phyloP scores from a whole-genome alignment of 2,888 invertebrate genomes.

The Busseola fusca region DNA sequence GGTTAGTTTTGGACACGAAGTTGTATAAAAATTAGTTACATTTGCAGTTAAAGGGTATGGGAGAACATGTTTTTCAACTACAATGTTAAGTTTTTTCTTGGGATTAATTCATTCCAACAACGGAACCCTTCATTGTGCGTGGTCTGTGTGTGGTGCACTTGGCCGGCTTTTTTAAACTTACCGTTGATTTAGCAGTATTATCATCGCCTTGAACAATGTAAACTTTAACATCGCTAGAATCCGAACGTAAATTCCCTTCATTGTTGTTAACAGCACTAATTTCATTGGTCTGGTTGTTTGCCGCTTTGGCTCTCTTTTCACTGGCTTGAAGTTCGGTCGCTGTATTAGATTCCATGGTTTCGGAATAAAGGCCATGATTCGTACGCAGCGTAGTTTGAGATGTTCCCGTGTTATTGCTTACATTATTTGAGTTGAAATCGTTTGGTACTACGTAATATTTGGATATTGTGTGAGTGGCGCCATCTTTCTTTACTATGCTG shows the following conservation, averaged over 20 bases:
- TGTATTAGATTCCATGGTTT: background rate
- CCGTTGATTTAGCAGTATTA: background rate
- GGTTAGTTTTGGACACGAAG: no score
- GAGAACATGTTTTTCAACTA: no score
- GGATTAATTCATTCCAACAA: no score
- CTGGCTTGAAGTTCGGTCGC: background rate
- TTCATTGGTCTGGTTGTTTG: background rate
- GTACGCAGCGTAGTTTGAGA: background rate
- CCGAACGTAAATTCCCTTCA: background rate
- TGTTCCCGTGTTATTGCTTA: background rate
- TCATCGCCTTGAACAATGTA: background rate
- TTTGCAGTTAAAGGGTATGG: no score
- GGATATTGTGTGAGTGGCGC: constrained; percentile 42
- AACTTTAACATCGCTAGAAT: background rate
- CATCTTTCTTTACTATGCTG: constrained; percentile 43
- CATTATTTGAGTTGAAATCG: constrained; percentile 11
- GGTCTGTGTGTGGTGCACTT: no score
- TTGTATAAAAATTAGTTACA: no score
- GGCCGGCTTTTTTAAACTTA: constrained; percentile 14
- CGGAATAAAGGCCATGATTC: background rate
- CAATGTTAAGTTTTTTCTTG: no score
- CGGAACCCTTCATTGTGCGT: no score
- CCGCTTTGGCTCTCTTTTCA: background rate
- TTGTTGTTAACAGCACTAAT: background rate
- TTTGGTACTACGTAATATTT: constrained; percentile 48